A percentile compares a stretch with the other conserved stretches of the same genome.
These are phyloP conservation scores for Cantharis rustica DNA, from an alignment of 2,888 invertebrate genomes.

Conservation along the genomic window DNA sequence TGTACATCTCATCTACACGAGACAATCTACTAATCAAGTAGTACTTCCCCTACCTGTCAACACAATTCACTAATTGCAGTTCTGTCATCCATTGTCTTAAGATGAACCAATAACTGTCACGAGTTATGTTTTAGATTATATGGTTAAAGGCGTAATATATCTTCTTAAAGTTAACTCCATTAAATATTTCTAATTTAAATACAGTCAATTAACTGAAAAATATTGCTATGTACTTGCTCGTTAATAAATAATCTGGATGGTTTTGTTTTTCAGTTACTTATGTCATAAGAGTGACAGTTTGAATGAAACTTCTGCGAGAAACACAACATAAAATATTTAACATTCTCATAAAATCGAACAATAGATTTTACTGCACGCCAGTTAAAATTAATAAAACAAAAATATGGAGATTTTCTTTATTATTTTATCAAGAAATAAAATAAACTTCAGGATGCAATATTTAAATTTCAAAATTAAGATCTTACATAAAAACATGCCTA, in stretches of 20 bases:
- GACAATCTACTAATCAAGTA: constrained; percentile 24
- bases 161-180: constrained; percentile 1
- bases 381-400: no score
- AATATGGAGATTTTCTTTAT: no score
- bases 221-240: background rate
- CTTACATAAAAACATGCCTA: no score
- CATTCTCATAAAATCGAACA: no score
- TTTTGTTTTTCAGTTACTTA: background rate
- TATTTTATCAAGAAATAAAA: no score
- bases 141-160: constrained; percentile 20
- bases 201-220: background rate
- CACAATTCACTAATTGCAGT: constrained; percentile 43
- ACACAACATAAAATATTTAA: no score
- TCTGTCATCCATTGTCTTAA: constrained; percentile 39
- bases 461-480: no score
- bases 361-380: no score
- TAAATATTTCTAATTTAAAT: background rate
- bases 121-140: constrained; percentile 34
- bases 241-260: background rate
- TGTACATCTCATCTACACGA: background rate
- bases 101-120: constrained; percentile 46
- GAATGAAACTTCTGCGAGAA: no score
- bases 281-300: no score
- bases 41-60: constrained; percentile 26
- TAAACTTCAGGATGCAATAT: no score